Percentiles rank a stretch among this genome's conserved stretches.
phyloP scores from a whole-genome alignment of 2,113 vertebrate genomes.

The Phodopus roborovskii region DNA sequence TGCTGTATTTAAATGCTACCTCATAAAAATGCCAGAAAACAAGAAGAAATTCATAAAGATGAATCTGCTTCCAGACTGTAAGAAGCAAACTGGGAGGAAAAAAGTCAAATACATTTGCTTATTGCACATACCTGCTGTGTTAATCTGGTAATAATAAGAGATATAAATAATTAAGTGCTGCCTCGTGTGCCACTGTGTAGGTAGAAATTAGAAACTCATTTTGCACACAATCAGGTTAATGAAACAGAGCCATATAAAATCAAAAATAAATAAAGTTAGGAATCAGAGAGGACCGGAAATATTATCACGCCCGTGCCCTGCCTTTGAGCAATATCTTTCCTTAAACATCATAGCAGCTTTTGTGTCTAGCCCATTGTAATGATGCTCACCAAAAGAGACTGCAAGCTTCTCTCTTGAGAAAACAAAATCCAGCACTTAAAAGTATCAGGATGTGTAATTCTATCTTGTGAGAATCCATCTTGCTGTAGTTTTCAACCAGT shows the following conservation, averaged over 20 bases:
- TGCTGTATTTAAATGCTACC: neutral
- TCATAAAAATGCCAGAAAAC: conserved; percentile 49
- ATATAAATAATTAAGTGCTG: conserved; percentile 72
- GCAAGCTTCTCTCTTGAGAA: neutral
- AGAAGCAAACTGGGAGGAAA: conserved; percentile 49
- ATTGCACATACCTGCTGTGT: conserved; percentile 65
- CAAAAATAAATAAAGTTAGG: conserved; percentile 16
- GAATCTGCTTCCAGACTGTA: conserved; percentile 39
- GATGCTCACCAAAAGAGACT: neutral
- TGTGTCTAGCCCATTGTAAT: neutral
- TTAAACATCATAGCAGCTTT: neutral
- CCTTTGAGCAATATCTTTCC: neutral
- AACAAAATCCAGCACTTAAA: neutral
- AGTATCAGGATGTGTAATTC: neutral
- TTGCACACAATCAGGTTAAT: conserved; percentile 58
- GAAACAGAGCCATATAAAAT: conserved; percentile 45
- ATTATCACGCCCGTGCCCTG: neutral
- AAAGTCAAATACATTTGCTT: conserved; percentile 63
- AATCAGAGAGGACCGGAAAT: neutral
- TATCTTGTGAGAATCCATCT: neutral
- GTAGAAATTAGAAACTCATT: conserved; percentile 53
- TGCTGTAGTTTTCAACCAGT: neutral
- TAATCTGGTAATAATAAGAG: conserved; percentile 73
- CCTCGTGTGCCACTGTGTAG: conserved; percentile 59
- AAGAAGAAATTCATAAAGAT: conserved; percentile 40